Base-by-base conservation (phyloP, 2,797 vertebrate genomes). In the Falco novaeseelandiae region DNA sequence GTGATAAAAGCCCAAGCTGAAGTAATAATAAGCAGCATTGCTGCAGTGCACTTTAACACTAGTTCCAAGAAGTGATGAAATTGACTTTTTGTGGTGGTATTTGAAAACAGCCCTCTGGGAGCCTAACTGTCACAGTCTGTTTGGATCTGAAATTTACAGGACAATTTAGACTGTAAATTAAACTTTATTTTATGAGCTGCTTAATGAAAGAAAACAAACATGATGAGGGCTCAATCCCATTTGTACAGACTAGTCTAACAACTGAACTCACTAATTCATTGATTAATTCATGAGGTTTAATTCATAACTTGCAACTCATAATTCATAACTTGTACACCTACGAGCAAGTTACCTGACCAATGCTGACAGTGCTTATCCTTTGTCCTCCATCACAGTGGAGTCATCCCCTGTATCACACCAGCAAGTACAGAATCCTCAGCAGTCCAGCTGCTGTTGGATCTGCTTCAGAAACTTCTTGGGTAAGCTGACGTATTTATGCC, bases 261-360 rank as follows among this genome's bases (percentile, higher is more conserved):
- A 58, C 7, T 17, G 10, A 63, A 52, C 72, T 77, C 51, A 71
- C 22, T 51, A 51, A 65, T 84, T 65, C 44, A 21, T 72, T 58
- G 23, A 27, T 78, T 72, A 71, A 84, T 58, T 83, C 42, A 58
- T 44, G 42, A 44, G 42, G 42, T 44, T 44, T 79, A 44, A 48
- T 38, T 61, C 13, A 2, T 32, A 55, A 59, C 17, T 77, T 25
- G 44, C 7, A 51, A 21, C n/a, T 51, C 36, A 4, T 44, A 76
- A 54, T n/a, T 51, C 36, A 4, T 44, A 76, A 54, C 12, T 34
- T 54, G 36, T 62, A 17, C 13, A 22, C 22, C 25, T 30, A 9
- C 0, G 0, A 46, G 14, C 22, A 51, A 44, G 27, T 46, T 46
- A 40, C 17, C 23, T 49, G 32, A 12, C 12, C 0, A 0, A 30